Conservation (phyloP, 1,140 invertebrate species). For the Eueides isabella region DNA sequence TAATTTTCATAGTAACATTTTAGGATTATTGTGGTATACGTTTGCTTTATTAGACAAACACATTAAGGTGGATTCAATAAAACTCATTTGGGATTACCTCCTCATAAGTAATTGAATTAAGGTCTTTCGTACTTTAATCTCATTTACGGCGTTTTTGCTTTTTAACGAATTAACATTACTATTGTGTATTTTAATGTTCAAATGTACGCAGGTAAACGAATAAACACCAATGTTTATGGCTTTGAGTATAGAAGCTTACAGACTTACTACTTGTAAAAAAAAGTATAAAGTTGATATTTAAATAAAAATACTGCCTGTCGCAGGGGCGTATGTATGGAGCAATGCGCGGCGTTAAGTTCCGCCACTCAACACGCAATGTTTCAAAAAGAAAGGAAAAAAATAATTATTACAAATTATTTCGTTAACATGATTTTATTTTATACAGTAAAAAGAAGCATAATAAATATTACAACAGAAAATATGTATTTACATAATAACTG, state of each 20-base stretch:
- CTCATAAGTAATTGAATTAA: constrained; percentile 13
- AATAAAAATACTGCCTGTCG: too few relatives aligned
- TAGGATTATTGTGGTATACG: not conserved
- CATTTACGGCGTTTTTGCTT: constrained; percentile 2
- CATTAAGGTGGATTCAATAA: constrained; percentile 1
- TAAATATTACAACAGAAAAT: too few relatives aligned
- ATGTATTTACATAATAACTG: not conserved
- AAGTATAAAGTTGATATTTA: not conserved
- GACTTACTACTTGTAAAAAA: not conserved
- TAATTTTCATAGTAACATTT: not conserved
- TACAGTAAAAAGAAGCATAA: too few relatives aligned
- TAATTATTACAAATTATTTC: too few relatives aligned
- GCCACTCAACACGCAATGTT: too few relatives aligned
- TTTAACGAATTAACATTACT: not conserved
- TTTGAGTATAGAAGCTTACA: not conserved
- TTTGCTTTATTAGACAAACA: not conserved
- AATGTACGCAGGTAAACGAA: not conserved
- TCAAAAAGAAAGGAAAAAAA: too few relatives aligned
- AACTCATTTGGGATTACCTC: constrained; percentile 9
- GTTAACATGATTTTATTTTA: too few relatives aligned
- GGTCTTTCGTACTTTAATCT: constrained; percentile 5
- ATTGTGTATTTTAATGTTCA: not conserved
- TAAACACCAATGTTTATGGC: not conserved
- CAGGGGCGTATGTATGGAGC: too few relatives aligned
- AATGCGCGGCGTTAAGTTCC: too few relatives aligned